Conservation (phyloP, 2,888 invertebrate genomes). For the Mimumesa dahlbomi region DNA sequence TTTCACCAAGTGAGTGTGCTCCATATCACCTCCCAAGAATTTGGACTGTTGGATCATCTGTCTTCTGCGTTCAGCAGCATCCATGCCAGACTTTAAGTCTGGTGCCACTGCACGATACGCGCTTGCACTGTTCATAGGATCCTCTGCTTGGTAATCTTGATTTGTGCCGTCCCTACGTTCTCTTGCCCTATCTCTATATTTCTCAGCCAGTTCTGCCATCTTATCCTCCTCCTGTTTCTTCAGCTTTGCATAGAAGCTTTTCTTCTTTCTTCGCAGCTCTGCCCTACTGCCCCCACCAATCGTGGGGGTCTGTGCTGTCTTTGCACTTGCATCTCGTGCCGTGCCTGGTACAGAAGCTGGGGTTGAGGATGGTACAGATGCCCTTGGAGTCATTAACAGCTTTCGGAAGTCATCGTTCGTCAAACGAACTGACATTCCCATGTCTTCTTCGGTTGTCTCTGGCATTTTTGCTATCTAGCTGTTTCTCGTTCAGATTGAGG, state of each 20-base stretch:
- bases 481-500: constrained; percentile 7
- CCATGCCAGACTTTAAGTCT: constrained; percentile 95
- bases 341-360: constrained; percentile 83
- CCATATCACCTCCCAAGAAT: constrained; percentile 99
- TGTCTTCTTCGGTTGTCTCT: constrained; percentile 75
- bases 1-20: constrained; percentile 99
- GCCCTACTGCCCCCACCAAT: constrained; percentile 81
- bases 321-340: constrained; percentile 86
- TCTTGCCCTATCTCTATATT: constrained; percentile 94
- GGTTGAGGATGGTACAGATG: constrained; percentile 84
- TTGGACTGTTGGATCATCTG: constrained; percentile 99
- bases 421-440: constrained; percentile 86
- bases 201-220: constrained; percentile 95
- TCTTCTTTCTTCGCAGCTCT: constrained; percentile 94
- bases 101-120: constrained; percentile 97
- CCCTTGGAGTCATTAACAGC: constrained; percentile 95
- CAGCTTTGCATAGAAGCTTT: constrained; percentile 95
- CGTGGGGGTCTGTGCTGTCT: constrained; percentile 81
- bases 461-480: constrained; percentile 70
- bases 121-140: constrained; percentile 92
- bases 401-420: constrained; percentile 99
- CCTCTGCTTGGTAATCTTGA: constrained; percentile 90
- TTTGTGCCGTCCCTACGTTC: constrained; percentile 93
- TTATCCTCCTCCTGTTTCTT: constrained; percentile 98
- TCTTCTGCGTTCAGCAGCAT: constrained; percentile 95